Evolutionary conservation across 2,888 invertebrate genomes (phyloP).

Genomic region (Nematopogon swammerdamellus): DNA sequence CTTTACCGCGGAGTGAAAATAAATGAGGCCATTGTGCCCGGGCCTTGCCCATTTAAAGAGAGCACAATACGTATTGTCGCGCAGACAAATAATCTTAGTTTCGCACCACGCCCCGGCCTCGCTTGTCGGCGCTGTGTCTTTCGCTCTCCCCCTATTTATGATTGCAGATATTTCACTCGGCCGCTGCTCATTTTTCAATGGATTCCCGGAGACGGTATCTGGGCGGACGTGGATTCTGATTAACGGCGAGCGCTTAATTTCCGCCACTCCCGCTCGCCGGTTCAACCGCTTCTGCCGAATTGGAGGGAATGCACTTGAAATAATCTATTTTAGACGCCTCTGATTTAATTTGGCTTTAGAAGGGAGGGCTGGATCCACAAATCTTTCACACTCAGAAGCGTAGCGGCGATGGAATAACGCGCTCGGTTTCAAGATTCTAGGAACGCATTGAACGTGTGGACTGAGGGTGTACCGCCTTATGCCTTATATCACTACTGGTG

Average conservation of each 20-base stretch:
- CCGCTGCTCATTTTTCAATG: neutral
- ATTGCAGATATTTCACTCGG: neutral
- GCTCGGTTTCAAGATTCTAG: too few relatives aligned
- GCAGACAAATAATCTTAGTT: neutral
- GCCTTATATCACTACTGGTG: too few relatives aligned
- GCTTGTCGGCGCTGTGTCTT: neutral
- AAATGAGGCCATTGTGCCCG: neutral
- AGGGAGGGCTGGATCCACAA: too few relatives aligned
- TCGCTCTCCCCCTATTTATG: neutral
- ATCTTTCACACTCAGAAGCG: too few relatives aligned
- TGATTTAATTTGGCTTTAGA: too few relatives aligned
- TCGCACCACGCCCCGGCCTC: neutral
- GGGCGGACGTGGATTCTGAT: neutral
- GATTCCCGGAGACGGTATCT: neutral
- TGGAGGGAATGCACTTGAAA: too few relatives aligned
- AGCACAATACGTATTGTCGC: neutral
- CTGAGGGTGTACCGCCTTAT: too few relatives aligned
- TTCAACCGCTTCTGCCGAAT: too few relatives aligned
- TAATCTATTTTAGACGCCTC: too few relatives aligned
- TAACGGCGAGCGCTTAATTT: neutral
- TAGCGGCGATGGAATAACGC: too few relatives aligned
- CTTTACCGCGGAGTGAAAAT: neutral
- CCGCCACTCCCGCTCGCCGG: neutral
- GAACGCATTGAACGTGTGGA: too few relatives aligned
- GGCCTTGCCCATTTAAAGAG: neutral